Evolutionary conservation across 2,888 invertebrate genomes (phyloP), one percentile per base, ranked within the genome.

Genomic region (Luperina testacea): DNA sequence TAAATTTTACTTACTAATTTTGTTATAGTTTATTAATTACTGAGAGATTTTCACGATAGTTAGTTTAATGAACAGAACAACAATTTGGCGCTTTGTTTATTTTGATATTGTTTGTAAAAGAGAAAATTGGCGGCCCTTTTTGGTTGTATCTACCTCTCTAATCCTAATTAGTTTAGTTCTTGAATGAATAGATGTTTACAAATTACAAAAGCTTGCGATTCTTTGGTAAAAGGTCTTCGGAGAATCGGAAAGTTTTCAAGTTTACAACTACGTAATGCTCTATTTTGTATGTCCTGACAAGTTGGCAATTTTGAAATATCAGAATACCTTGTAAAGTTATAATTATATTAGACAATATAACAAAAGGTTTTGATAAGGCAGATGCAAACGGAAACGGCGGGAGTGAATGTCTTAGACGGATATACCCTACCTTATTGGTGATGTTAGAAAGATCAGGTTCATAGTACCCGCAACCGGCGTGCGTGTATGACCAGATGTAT

Each of bases 1-100:
- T 77, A 78, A 73, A 76, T 79, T 72, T 48, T 64, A 77, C 65
- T 80, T 51, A 61, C 48, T 51, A 70, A 64, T 76, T 81, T 75
- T 72, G 77, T 75, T 75, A 57, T 17, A 32, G 48, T 48, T 64
- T 74, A 63, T 64, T 78, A 80, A 72, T 85, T 69, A 32, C 17
- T 67, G 11, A 15, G 4, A 24, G 4, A 20, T 69, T 51, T 71
- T 20, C 20, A 11, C 27, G 38, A 57, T 45, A 70, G 15, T 38
- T 15, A 57, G 17, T 48, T n/a, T 51, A 67, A 48, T 81, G n/a
- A 67, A 68, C 17, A 24, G 13, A 24, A 32, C 0, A 63, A 63
- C 2, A 1, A 15, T 9, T 11, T 65, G 1, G 5, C 8, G 15
- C 53, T 68, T 68, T 63, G 48, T 63, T 15, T 57, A 20, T 45